These are phyloP conservation scores for Drosophila orosa DNA, from an alignment of 1,140 invertebrate genomes.

Conservation along the genomic window DNA sequence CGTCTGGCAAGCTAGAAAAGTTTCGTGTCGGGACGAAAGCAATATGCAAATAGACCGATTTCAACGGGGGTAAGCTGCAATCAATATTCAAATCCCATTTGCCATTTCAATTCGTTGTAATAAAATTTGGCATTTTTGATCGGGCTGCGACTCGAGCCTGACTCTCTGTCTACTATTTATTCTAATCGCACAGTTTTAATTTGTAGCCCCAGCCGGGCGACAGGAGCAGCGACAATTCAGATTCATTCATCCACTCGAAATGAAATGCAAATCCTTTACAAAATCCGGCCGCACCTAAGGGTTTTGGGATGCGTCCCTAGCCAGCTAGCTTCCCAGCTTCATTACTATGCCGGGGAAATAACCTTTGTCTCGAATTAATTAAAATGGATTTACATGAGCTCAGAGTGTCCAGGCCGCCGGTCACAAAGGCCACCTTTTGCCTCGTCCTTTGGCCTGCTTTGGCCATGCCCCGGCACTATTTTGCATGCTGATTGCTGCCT, in stretches of 20 bases:
- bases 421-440: constrained; percentile 72
- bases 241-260: constrained; percentile 77
- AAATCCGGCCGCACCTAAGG: constrained; percentile 69
- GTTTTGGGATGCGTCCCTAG: constrained; percentile 12
- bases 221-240: constrained; percentile 38
- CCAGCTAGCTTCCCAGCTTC: constrained; percentile 28
- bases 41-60: constrained; percentile 78
- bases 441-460: constrained; percentile 1
- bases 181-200: constrained; percentile 66
- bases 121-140: constrained; percentile 75
- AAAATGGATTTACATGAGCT: constrained; percentile 83
- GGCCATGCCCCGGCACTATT: constrained; percentile 55
- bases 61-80: constrained; percentile 69
- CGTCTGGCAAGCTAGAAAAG: constrained; percentile 58
- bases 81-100: constrained; percentile 83
- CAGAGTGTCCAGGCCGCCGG: constrained; percentile 68
- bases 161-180: constrained; percentile 59
- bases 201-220: constrained; percentile 26
- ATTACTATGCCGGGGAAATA: constrained; percentile 79
- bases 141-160: constrained; percentile 30
- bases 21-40: constrained; percentile 57
- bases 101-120: constrained; percentile 73
- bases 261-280: constrained; percentile 78
- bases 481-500: constrained; percentile 58
- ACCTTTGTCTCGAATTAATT: constrained; percentile 83